Evolutionary conservation across 92 coral and sea anemone genomes (phyloP).

Genomic region (Zoanthus gigantus): DNA sequence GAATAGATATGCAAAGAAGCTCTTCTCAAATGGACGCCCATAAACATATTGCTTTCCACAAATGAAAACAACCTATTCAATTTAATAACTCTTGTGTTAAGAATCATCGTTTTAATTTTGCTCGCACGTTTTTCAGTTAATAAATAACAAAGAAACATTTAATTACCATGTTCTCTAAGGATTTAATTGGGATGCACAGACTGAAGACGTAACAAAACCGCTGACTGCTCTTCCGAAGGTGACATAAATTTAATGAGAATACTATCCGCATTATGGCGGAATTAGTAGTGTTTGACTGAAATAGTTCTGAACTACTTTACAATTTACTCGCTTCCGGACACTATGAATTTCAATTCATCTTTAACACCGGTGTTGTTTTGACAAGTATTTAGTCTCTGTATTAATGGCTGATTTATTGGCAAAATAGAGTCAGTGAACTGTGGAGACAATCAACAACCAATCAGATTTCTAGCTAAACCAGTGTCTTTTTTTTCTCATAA

Average conservation of each 20-base stretch:
- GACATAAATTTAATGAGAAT: conserved; percentile 10
- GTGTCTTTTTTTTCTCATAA: conserved; percentile 72
- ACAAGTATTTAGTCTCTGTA: conserved; percentile 77
- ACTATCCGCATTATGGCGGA: conserved; percentile 33
- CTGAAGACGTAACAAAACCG: conserved; percentile 7
- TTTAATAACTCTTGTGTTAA: conserved; percentile 50
- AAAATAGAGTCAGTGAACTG: conserved; percentile 77
- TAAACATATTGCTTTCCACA: conserved; percentile 38
- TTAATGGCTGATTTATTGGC: conserved; percentile 78
- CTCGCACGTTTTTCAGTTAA: conserved; percentile 75
- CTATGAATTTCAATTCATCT: conserved; percentile 70
- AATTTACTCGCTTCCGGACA: conserved; percentile 85
- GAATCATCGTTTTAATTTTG: conserved; percentile 60
- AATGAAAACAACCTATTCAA: conserved; percentile 48
- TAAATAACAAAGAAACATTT: conserved; percentile 86
- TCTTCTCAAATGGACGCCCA: conserved; percentile 36
- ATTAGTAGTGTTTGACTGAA: conserved; percentile 18
- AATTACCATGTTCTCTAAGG: conserved; percentile 70
- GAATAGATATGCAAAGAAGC: conserved; percentile 48
- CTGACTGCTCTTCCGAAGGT: conserved; percentile 37
- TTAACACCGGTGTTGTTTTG: conserved; percentile 85
- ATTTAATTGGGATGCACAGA: conserved; percentile 64
- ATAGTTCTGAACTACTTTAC: conserved; percentile 27
- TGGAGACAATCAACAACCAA: conserved; percentile 74
- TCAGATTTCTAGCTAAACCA: conserved; percentile 60